Evolutionary conservation across 1,140 invertebrate genomes (phyloP).

Genomic region (Zaprionus lachaisei): DNA sequence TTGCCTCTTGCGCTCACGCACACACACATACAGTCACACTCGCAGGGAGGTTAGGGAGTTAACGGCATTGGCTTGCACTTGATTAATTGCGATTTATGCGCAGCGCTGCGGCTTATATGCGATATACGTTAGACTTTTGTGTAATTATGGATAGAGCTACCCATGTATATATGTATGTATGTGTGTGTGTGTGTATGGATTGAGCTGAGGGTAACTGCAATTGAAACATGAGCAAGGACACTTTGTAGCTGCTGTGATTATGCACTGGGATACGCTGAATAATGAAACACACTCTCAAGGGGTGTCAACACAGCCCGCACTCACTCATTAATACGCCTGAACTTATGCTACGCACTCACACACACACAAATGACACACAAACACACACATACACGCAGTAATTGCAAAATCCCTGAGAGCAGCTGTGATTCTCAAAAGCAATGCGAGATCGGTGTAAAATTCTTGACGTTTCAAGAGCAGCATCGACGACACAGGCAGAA

Average conservation of each 20-base stretch:
- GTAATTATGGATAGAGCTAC: conserved; percentile 63
- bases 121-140: conserved; percentile 65
- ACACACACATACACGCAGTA: background rate
- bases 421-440: conserved; percentile 43
- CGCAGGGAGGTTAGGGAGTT: conserved; percentile 36
- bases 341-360: conserved; percentile 45
- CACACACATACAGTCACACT: background rate
- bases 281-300: conserved; percentile 32
- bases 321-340: conserved; percentile 32
- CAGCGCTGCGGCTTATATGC: conserved; percentile 66
- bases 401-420: conserved; percentile 11
- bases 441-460: conserved; percentile 40
- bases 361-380: background rate
- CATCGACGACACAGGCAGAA: background rate
- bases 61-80: conserved; percentile 79
- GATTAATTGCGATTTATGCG: conserved; percentile 82
- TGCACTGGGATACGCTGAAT: conserved; percentile 28
- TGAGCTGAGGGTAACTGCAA: conserved; percentile 59
- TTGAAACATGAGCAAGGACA: conserved; percentile 60
- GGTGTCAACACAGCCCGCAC: conserved; percentile 40
- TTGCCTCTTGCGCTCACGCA: conserved; percentile 38
- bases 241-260: conserved; percentile 38
- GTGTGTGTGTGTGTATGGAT: conserved; percentile 39
- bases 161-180: too few relatives aligned
- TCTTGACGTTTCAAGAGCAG: conserved; percentile 30